Evolutionary conservation across 2,888 invertebrate species (phyloP).

Genomic region (Dilophus febrilis): DNA sequence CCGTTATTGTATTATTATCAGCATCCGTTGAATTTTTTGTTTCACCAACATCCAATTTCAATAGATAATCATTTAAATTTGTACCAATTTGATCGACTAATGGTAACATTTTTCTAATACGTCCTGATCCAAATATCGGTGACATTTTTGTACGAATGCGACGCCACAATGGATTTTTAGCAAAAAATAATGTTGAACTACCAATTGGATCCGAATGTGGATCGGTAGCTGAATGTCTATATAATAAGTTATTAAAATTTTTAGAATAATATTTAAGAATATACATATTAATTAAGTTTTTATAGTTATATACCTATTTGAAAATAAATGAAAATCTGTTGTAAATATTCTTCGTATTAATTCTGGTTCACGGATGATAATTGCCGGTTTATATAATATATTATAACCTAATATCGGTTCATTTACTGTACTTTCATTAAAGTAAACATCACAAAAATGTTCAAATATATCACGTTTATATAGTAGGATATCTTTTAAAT

Average conservation of each 20-base stretch:
- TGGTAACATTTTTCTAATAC: slow-evolving; percentile 27
- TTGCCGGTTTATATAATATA: slow-evolving; percentile 28
- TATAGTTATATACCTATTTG: slow-evolving; percentile 20
- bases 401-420: slow-evolving; percentile 25
- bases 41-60: too few species aligned
- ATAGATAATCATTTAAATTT: slow-evolving; percentile 2
- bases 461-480: slow-evolving; percentile 19
- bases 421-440: slow-evolving; percentile 16
- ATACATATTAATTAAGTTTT: too few species aligned
- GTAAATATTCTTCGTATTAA: slow-evolving; percentile 30
- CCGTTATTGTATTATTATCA: too few species aligned
- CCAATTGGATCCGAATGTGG: slow-evolving; percentile 25
- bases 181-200: slow-evolving; percentile 28
- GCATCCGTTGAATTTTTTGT: neutral
- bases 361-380: slow-evolving; percentile 30
- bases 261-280: too few species aligned
- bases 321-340: slow-evolving; percentile 31
- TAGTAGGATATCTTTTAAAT: slow-evolving; percentile 21
- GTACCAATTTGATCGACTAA: slow-evolving; percentile 20
- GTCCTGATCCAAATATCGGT: slow-evolving; percentile 31
- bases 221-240: slow-evolving; percentile 15
- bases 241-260: too few species aligned
- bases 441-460: slow-evolving; percentile 25
- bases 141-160: slow-evolving; percentile 27
- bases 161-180: slow-evolving; percentile 31